Evolutionary conservation across 2,888 invertebrate species (phyloP).

Genomic region (Protonemura montana): DNA sequence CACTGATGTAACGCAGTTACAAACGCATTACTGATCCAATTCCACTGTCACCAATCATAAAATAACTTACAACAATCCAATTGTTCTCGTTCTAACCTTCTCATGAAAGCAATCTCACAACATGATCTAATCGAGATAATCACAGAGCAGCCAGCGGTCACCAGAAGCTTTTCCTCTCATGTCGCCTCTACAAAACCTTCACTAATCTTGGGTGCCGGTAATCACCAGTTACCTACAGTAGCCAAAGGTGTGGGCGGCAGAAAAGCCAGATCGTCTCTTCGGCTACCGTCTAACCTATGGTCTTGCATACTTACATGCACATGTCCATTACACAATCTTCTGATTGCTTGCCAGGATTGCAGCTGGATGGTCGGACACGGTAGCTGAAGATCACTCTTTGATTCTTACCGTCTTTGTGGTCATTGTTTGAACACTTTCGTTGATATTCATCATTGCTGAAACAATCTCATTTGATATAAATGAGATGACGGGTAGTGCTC

Average conservation of each 20-base stretch:
- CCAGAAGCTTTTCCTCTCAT: background rate
- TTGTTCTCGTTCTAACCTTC: background rate
- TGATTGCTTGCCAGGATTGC: background rate
- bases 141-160: background rate
- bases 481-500: too few relatives aligned
- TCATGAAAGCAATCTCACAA: background rate
- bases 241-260: background rate
- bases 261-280: background rate
- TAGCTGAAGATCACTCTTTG: background rate
- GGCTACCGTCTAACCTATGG: background rate
- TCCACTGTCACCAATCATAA: background rate
- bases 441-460: too few relatives aligned
- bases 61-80: background rate
- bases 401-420: background rate
- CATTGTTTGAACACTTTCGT: background rate
- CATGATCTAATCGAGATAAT: background rate
- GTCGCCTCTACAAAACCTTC: background rate
- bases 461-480: too few relatives aligned
- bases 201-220: background rate
- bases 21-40: background rate
- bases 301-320: background rate
- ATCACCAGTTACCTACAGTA: background rate
- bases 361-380: background rate
- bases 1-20: too few relatives aligned
- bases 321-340: background rate